Conservation (phyloP, 2,888 invertebrate genomes). For the Pachymerium ferrugineum region DNA sequence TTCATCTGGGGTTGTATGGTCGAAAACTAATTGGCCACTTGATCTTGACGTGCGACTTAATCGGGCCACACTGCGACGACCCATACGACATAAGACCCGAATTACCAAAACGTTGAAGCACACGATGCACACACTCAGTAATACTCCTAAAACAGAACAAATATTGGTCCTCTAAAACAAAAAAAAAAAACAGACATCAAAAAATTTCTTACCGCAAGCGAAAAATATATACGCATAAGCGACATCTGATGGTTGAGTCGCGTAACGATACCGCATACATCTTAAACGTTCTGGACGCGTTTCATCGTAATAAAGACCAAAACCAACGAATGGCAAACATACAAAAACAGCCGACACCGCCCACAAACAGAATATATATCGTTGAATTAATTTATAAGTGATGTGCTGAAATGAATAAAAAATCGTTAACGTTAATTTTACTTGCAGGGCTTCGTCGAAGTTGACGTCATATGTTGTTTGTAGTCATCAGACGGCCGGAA, state of each 20-base stretch:
- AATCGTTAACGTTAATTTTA: no score
- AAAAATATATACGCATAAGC: conserved; percentile 72
- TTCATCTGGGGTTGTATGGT: conserved; percentile 63
- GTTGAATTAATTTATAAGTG: conserved; percentile 68
- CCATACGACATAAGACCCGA: conserved; percentile 62
- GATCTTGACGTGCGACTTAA: conserved; percentile 26
- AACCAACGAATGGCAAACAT: conserved; percentile 67
- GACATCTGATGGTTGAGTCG: conserved; percentile 58
- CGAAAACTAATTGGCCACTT: conserved; percentile 35
- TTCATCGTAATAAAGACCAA: conserved; percentile 64
- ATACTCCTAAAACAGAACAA: conserved; percentile 58
- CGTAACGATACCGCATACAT: conserved; percentile 69
- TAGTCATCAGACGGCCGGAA: no score
- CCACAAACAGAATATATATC: conserved; percentile 65
- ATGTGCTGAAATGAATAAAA: conserved; percentile 59
- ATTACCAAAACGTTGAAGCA: conserved; percentile 78
- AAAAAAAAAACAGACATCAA: neutral
- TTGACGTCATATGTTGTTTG: no score
- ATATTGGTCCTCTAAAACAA: neutral
- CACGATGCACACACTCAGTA: conserved; percentile 68
- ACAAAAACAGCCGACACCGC: conserved; percentile 63
- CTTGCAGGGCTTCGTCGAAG: no score
- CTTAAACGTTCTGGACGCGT: conserved; percentile 39
- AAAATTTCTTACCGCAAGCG: conserved; percentile 61
- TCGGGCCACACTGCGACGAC: conserved; percentile 38